Base-by-base conservation (phyloP, 2,888 invertebrate species). In the Noctua comes region DNA sequence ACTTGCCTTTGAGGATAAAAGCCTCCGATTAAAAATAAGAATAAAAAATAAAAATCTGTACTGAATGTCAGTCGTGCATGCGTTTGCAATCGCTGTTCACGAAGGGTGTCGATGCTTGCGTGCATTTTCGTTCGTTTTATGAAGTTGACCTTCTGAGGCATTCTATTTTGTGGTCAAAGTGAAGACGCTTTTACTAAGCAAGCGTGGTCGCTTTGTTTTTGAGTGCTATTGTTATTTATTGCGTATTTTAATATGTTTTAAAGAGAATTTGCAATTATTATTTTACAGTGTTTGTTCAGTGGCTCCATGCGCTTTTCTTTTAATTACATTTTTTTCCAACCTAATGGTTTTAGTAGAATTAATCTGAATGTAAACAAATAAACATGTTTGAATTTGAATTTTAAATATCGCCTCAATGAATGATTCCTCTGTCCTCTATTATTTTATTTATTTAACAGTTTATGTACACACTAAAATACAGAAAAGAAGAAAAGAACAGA, bases 141-240 rank as follows among this genome's bases (percentile, higher is more conserved):
- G 11, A 54, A 16, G 21, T 1, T 0, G 8, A 54, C 46, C 68
- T 79, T 62, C 59, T 68, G 51, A 2, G 3, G 0, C 0, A 11
- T 10, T 27, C 11, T 43, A 3, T 36, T 86, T 85, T 85, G 78
- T 84, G 54, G 48, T 24, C 40, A 68, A 76, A 76, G 77, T n/a
- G n/a, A 64, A 76, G 16, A 68, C 18, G 59, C 24, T 79, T 73
- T 69, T 71, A 59, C 51, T 51, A 48, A 81, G 73, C 36, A 31
- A 73, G n/a, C 66, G 70, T 66, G 76, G 76, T 54, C 18, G 73
- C 77, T 83, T 85, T 74, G 86, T 54, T 82, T 71, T 48, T 40
- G 27, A 43, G 71, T 69, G 31, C 31, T 77, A 62, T 70, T 71
- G 16, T 31, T 80, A 31, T 79, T 72, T 79, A 43, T 73, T 70